These are phyloP conservation scores for Notodonta dromedarius DNA, from an alignment of 2,888 invertebrate genomes.

Conservation along the genomic window DNA sequence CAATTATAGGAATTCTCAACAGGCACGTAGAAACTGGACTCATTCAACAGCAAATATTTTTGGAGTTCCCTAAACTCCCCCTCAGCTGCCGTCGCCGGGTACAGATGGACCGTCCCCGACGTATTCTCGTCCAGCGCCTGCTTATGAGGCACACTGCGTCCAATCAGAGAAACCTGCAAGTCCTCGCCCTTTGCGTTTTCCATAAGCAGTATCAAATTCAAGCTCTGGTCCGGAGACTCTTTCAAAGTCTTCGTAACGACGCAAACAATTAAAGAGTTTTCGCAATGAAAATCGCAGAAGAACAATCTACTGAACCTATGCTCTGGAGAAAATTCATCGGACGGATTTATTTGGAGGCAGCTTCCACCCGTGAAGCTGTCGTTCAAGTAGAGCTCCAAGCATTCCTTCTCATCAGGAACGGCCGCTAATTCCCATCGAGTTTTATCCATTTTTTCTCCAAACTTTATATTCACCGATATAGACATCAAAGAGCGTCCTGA, in stretches of 20 bases:
- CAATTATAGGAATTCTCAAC: conserved; percentile 66
- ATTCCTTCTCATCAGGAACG: conserved; percentile 57
- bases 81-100: conserved; percentile 34
- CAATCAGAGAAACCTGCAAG: conserved; percentile 46
- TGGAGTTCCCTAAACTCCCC: conserved; percentile 49
- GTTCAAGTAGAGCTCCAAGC: conserved; percentile 61
- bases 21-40: conserved; percentile 71
- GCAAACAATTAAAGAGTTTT: conserved; percentile 56
- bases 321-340: conserved; percentile 45
- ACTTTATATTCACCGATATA: conserved; percentile 49
- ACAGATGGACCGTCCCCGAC: conserved; percentile 27
- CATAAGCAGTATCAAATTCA: conserved; percentile 55
- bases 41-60: conserved; percentile 58
- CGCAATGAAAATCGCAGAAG: conserved; percentile 63
- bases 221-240: conserved; percentile 46
- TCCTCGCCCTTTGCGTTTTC: conserved; percentile 26
- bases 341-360: conserved; percentile 73
- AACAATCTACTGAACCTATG: conserved; percentile 59
- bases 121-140: conserved; percentile 8
- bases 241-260: conserved; percentile 64
- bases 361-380: conserved; percentile 82
- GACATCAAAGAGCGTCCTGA: conserved; percentile 40
- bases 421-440: conserved; percentile 46
- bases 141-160: conserved; percentile 25
- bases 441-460: conserved; percentile 32